These are phyloP conservation scores for Melopsittacus undulatus DNA, from an alignment of 2,797 vertebrate genomes.

Conservation along the genomic window DNA sequence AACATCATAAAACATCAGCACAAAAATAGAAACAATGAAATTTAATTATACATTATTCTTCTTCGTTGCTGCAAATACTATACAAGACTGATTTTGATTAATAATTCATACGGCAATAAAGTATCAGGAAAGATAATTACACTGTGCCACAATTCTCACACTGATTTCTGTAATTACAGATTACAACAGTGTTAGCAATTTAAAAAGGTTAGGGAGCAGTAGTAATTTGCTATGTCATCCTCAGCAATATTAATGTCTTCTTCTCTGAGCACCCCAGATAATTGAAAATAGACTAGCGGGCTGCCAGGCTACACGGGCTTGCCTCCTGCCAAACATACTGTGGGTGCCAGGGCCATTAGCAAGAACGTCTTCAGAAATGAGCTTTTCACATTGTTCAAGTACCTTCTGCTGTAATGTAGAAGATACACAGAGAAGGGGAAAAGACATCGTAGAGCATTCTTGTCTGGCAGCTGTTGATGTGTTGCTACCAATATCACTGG, in stretches of 20 bases:
- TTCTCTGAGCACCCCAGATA: conserved; percentile 73
- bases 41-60: conserved; percentile 85
- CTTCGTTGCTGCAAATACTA: conserved; percentile 82
- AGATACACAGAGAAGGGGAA: not conserved
- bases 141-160: conserved; percentile 83
- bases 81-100: conserved; percentile 86
- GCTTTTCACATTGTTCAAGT: conserved; percentile 44
- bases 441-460: not conserved
- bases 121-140: conserved; percentile 85
- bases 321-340: conserved; percentile 47
- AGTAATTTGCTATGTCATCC: conserved; percentile 84
- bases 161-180: conserved; percentile 86
- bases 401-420: conserved; percentile 2
- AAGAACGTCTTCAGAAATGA: conserved; percentile 56
- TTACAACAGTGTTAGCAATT: conserved; percentile 85
- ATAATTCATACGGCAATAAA: conserved; percentile 86
- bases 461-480: not conserved
- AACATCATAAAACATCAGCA: conserved; percentile 82
- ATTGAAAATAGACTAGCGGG: conserved; percentile 75
- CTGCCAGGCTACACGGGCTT: conserved; percentile 43
- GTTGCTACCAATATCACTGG: not conserved
- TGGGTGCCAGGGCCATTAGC: conserved; percentile 44
- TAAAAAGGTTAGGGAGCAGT: conserved; percentile 82
- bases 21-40: conserved; percentile 83
- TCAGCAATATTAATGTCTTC: conserved; percentile 75